Evolutionary conservation across 53 echinoderm and acorn worm species (phyloP).

Genomic region (Henricia sp.): DNA sequence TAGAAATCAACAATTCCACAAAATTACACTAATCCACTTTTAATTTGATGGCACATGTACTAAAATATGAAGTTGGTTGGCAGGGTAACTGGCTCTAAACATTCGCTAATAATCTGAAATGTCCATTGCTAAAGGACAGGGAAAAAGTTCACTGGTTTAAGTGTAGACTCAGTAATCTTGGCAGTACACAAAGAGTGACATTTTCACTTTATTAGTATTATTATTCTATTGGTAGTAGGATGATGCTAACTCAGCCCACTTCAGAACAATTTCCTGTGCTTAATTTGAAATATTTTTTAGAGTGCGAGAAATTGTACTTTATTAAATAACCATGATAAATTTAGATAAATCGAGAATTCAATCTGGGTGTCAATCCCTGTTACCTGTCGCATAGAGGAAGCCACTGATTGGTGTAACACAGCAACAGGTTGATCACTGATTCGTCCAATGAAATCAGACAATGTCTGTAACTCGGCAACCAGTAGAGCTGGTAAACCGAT

Average conservation of each 20-base stretch:
- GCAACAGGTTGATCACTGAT: constrained; percentile 17
- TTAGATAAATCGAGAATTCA: background rate
- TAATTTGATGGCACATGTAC: too few relatives aligned
- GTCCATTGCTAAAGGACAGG: too few relatives aligned
- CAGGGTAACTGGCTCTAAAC: too few relatives aligned
- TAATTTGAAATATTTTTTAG: background rate
- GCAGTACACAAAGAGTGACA: too few relatives aligned
- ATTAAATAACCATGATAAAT: too few relatives aligned
- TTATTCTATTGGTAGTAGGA: too few relatives aligned
- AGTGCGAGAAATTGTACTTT: background rate
- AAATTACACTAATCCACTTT: too few relatives aligned
- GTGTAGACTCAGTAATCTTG: too few relatives aligned
- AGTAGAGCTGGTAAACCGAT: constrained; percentile 29
- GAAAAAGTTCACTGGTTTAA: too few relatives aligned
- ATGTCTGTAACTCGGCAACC: constrained; percentile 38
- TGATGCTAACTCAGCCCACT: background rate
- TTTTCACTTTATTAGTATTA: too few relatives aligned
- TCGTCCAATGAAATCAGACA: constrained; percentile 44
- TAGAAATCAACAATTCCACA: background rate
- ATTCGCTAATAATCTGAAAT: too few relatives aligned
- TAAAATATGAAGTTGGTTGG: too few relatives aligned
- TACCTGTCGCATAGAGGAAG: constrained; percentile 46
- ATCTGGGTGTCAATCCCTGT: background rate
- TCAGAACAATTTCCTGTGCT: background rate
- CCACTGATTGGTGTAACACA: constrained; percentile 39